Conservation (phyloP, 2,888 invertebrate genomes). For the Lycia hirtaria region DNA sequence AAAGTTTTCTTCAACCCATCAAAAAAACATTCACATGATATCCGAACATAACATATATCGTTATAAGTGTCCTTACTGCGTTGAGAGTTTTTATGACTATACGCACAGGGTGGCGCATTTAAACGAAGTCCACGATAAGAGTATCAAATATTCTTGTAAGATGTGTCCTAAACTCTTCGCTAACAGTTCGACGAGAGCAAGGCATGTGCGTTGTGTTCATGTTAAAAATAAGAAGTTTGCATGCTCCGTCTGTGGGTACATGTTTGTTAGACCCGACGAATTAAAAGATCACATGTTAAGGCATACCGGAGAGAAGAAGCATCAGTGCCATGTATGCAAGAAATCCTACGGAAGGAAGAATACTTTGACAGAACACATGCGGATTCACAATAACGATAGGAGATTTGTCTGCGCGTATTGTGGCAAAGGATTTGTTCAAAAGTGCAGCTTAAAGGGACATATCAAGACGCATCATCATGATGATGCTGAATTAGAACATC, state of each 20-base stretch:
- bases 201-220: background rate
- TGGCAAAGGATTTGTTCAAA: conserved; percentile 38
- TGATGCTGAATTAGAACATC: conserved; percentile 12
- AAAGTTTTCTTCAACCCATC: conserved; percentile 53
- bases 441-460: conserved; percentile 27
- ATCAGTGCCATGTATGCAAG: conserved; percentile 59
- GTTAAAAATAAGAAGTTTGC: background rate
- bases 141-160: conserved; percentile 24
- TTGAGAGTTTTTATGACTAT: conserved; percentile 21
- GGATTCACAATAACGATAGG: conserved; percentile 43
- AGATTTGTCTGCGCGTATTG: conserved; percentile 38
- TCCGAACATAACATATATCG: conserved; percentile 55
- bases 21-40: conserved; percentile 57
- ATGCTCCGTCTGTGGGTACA: background rate
- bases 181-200: background rate
- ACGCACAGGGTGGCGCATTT: conserved; percentile 22
- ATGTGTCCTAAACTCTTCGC: conserved; percentile 26
- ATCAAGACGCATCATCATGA: conserved; percentile 34
- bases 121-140: conserved; percentile 24
- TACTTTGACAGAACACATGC: conserved; percentile 45
- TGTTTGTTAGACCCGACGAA: background rate
- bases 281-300: conserved; percentile 47
- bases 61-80: conserved; percentile 37
- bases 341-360: conserved; percentile 48
- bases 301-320: conserved; percentile 61